These are phyloP conservation scores for Papilio gigon DNA, from an alignment of 2,888 invertebrate genomes.

Conservation along the genomic window DNA sequence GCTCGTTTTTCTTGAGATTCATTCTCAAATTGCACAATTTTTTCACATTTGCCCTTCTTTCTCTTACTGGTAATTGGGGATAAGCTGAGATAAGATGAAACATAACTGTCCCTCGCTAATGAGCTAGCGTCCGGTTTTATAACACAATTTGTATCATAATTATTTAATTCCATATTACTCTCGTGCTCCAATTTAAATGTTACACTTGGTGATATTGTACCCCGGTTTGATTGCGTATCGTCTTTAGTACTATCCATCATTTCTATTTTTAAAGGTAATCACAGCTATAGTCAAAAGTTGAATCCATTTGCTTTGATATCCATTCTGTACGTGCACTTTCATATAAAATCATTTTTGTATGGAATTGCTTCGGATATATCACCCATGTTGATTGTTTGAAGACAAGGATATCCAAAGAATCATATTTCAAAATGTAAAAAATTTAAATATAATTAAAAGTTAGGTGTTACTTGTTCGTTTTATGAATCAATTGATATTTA, in stretches of 20 bases:
- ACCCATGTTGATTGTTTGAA: conserved; percentile 79
- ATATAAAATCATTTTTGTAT: conserved; percentile 77
- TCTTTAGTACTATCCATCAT: neutral
- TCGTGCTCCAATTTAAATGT: neutral
- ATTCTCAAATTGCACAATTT: conserved; percentile 52
- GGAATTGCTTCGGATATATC: conserved; percentile 63
- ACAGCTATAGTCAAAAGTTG: conserved; percentile 23
- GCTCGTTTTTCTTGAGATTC: conserved; percentile 69
- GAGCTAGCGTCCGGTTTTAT: neutral
- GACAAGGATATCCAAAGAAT: conserved; percentile 76
- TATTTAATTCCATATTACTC: neutral
- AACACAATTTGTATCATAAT: neutral
- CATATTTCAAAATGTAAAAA: conserved; percentile 58
- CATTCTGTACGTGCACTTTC: conserved; percentile 69
- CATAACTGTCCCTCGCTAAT: conserved; percentile 51
- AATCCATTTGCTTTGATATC: conserved; percentile 55
- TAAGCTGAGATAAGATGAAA: neutral
- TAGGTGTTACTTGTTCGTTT: neutral
- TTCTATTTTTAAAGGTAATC: neutral
- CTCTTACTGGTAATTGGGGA: conserved; percentile 49
- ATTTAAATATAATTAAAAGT: conserved; percentile 11
- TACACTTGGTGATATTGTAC: neutral
- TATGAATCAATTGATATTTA: too few relatives aligned
- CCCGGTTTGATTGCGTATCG: neutral
- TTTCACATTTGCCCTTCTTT: conserved; percentile 51